Base-by-base conservation (phyloP, 2,888 invertebrate genomes). In the Drosophila ustulata region DNA sequence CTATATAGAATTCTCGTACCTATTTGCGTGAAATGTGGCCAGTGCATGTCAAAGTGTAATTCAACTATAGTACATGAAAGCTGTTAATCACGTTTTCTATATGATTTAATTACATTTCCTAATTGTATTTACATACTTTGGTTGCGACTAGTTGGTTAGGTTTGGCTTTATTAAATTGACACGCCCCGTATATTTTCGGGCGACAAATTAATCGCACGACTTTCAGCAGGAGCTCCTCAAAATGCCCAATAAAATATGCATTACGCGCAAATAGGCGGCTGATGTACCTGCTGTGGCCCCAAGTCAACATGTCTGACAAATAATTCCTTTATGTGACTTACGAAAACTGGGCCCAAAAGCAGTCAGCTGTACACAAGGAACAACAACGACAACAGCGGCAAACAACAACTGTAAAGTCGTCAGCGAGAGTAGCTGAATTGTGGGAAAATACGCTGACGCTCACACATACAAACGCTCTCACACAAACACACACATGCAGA, bases 221-320 rank as follows among this genome's bases (percentile, higher is more conserved):
- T 70, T 79, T 69, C 71, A 75, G 69, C 71, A 46, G 63, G 50
- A 59, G 58, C n/a, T 58, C 58, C 53, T 55, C 63, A 80, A 78
- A 88, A 79, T 82, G 80, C 32, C 67, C 55, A 76, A 88, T 82
- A 86, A 82, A 82, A 80, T 82, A 82, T 82, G 86, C 88, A 82
- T 82, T 74, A 72, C 65, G 71, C 78, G 68, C 47, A 82, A 85
- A 73, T 76, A 79, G 66, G 75, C 69, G 64, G 52, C 52, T 69
- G 61, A 28, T 1, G 56, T 57, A 78, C 61, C 78, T 78, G 61
- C 64, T 55, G 49, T 37, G 34, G 43, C 26, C 56, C 66, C 65
- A 57, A 75, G 73, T 64, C 73, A 88, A 66, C 72, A 75, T 88
- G 88, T 67, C 72, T 65, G 73, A 82, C 82, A 76, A 79, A 88